Percentiles rank a stretch among this genome's conserved stretches.
Evolutionary conservation across 2,113 vertebrate species (phyloP).

Genomic region (Vulpes ferrilata): DNA sequence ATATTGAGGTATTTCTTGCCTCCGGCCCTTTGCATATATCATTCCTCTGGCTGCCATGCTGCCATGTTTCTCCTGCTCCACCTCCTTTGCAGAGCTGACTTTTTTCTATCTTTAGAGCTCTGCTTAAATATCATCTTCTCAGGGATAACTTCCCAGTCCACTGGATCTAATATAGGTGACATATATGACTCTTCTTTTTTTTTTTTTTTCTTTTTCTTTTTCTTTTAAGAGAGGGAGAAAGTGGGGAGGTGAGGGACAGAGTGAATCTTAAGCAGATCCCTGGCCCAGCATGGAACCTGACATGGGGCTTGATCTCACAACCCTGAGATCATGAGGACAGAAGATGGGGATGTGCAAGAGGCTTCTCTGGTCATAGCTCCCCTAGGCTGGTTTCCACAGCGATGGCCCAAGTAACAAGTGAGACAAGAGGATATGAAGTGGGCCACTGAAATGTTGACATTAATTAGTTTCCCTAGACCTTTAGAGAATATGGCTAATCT

Average conservation of each 20-base stretch:
- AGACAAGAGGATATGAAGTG: background rate
- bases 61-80: background rate
- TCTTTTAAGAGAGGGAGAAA: too few relatives aligned
- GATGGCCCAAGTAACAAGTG: background rate
- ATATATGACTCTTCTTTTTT: background rate
- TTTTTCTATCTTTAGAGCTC: background rate
- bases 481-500: background rate
- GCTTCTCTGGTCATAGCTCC: background rate
- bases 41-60: background rate
- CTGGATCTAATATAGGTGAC: background rate
- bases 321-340: background rate
- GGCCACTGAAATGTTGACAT: background rate
- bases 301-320: too few relatives aligned
- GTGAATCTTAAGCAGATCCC: too few relatives aligned
- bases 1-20: background rate
- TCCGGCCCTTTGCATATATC: background rate
- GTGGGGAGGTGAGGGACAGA: too few relatives aligned
- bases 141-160: background rate
- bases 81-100: background rate
- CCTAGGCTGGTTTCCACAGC: background rate
- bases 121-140: background rate
- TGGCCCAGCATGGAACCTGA: too few relatives aligned
- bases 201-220: background rate
- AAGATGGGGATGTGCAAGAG: background rate
- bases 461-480: background rate